Evolutionary conservation across 2,797 vertebrate species (phyloP).

Genomic region (Gymnocypris eckloni): DNA sequence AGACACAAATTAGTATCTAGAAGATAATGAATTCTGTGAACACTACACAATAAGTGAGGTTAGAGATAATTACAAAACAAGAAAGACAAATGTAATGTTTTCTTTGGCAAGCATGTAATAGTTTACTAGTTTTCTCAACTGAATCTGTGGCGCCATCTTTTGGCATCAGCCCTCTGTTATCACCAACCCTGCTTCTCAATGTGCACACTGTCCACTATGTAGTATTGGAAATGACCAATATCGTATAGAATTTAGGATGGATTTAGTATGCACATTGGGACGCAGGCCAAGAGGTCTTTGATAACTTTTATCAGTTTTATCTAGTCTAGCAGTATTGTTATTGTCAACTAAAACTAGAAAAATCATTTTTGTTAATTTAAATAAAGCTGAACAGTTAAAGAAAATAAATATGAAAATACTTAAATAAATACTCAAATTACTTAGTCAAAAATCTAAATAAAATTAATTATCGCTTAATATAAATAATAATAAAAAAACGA

Average conservation of each 20-base stretch:
- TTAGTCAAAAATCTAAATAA: background rate
- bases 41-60: background rate
- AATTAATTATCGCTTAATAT: background rate
- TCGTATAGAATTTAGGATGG: too few relatives aligned
- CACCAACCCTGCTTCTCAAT: too few relatives aligned
- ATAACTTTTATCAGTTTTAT: background rate
- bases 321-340: background rate
- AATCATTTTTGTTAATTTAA: background rate
- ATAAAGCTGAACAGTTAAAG: background rate
- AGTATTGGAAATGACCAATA: too few relatives aligned
- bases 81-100: background rate
- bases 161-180: background rate
- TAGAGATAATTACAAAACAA: background rate
- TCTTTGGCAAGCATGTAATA: background rate
- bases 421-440: background rate
- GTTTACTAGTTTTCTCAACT: background rate
- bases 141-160: slow-evolving; percentile 20
- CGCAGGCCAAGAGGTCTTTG: background rate
- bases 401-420: background rate
- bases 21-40: background rate
- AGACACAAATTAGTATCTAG: background rate
- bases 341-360: background rate
- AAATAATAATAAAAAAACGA: background rate
- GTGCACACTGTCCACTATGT: too few relatives aligned
- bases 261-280: too few relatives aligned